Evolutionary conservation across 23 tunicate species (phyloP), one percentile per base, ranked within the genome.

Genomic region (Diplosoma virens): DNA sequence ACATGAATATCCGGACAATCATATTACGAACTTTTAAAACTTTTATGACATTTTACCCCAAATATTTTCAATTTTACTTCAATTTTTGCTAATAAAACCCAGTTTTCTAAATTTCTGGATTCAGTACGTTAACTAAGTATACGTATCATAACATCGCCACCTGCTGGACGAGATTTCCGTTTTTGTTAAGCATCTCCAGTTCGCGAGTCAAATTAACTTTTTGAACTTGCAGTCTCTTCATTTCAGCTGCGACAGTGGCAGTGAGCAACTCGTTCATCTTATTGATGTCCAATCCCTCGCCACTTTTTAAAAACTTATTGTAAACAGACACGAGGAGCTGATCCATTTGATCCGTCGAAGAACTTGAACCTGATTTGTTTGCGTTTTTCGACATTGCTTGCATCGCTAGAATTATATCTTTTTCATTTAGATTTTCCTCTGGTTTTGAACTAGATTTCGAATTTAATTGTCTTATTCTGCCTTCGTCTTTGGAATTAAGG

Each of bases 201-300:
- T 82, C 80, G 30, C 60, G 28, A 7, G 79, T 59, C 46, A 82
- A 61, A 33, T 74, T 82, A 4, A 65, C 29, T 48, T 72, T 33
- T 3, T 82, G 74, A 52, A 34, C 52, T 65, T 82, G 87, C 22
- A 82, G 50, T 30, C 87, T 50, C 17, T 74, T 59, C 87, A 82
- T 82, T 50, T 82, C 87, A 24, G 81, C 75, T 17, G 87, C 81
- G 25, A 82, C 87, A 21, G 67, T 66, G 32, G 81, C 87, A 4
- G 80, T 66, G 25, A 82, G 59, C 2, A 82, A n/a, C 32, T 82
- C 87, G 64, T 82, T 82, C 18, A 82, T 66, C 64, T 74, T 75
- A 28, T 82, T 82, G 18, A 82, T 45, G 30, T 75, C 87, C 0
- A 58, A 54, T 20, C 14, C 14, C 25, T 82, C 26, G 16, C 86